Evolutionary conservation across 2,888 invertebrate species (phyloP).

Genomic region (Tromatobia lineatoria): DNA sequence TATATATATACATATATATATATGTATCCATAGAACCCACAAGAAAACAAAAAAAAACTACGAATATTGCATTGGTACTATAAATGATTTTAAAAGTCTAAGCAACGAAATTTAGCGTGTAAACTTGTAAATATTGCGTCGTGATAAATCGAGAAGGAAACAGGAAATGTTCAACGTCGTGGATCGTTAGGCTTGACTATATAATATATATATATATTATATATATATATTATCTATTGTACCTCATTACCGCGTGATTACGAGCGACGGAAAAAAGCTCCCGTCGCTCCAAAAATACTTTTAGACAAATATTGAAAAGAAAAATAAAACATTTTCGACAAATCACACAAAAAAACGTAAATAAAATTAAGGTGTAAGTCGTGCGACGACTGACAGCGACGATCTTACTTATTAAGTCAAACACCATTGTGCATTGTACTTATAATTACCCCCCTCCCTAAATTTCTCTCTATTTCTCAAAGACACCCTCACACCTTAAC

Average conservation of each 20-base stretch:
- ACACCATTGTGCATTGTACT: slow-evolving; percentile 72
- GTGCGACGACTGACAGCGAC: slow-evolving; percentile 62
- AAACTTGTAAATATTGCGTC: slow-evolving; percentile 56
- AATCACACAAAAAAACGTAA: slow-evolving; percentile 16
- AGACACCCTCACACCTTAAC: slow-evolving; percentile 36
- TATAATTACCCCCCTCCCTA: slow-evolving; percentile 28
- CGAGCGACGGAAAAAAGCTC: slow-evolving; percentile 9
- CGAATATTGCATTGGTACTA: slow-evolving; percentile 59
- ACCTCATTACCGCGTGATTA: slow-evolving; percentile 52
- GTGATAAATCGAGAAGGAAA: slow-evolving; percentile 44
- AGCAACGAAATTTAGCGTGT: slow-evolving; percentile 49
- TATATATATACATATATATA: slow-evolving; percentile 57
- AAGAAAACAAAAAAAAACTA: slow-evolving; percentile 28
- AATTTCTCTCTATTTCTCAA: slow-evolving; percentile 40
- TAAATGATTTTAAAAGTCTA: slow-evolving; percentile 61
- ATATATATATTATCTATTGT: slow-evolving; percentile 42
- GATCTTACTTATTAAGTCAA: slow-evolving; percentile 62
- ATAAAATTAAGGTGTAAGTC: slow-evolving; percentile 3
- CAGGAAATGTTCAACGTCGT: not conserved
- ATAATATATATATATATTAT: not conserved
- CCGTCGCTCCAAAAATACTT: slow-evolving; percentile 17
- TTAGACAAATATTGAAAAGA: slow-evolving; percentile 22
- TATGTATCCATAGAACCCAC: slow-evolving; percentile 11
- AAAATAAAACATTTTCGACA: not conserved
- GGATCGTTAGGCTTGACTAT: slow-evolving; percentile 28